Conservation (phyloP, 2,888 invertebrate species). For the Eristalinus aeneus region DNA sequence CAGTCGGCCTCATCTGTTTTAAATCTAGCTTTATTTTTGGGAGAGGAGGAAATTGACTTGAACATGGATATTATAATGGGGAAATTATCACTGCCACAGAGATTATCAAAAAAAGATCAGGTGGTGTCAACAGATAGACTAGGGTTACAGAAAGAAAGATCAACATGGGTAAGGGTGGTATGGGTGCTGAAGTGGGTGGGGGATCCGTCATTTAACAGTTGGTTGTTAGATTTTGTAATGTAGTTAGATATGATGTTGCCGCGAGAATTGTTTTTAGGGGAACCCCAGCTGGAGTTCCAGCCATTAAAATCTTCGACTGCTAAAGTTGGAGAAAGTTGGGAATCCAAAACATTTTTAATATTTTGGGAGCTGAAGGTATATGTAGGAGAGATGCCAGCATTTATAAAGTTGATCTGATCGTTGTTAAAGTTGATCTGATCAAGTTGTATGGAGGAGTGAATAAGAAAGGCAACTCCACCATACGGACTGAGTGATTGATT, state of each 20-base stretch:
- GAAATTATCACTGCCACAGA: slow-evolving; percentile 35
- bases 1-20: slow-evolving; percentile 18
- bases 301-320: neutral
- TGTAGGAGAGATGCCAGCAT: neutral
- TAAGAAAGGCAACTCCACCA: too few species aligned
- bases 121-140: slow-evolving; percentile 5
- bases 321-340: neutral
- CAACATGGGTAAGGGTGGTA: slow-evolving; percentile 33
- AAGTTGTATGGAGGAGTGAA: too few species aligned
- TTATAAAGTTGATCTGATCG: too few species aligned
- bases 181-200: slow-evolving; percentile 24
- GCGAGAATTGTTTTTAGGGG: neutral
- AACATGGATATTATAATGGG: neutral
- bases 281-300: slow-evolving; percentile 1
- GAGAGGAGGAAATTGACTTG: neutral
- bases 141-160: slow-evolving; percentile 47
- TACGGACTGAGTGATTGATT: too few species aligned
- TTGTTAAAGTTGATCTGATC: too few species aligned
- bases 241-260: slow-evolving; percentile 4
- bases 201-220: slow-evolving; percentile 15
- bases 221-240: slow-evolving; percentile 12
- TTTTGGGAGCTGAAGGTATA: neutral
- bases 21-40: neutral
- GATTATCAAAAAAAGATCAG: slow-evolving; percentile 28
- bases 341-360: neutral